Evolutionary conservation across 2,888 invertebrate species (phyloP), one percentile per base, ranked within the genome.

Genomic region (Lasioglossum morio): DNA sequence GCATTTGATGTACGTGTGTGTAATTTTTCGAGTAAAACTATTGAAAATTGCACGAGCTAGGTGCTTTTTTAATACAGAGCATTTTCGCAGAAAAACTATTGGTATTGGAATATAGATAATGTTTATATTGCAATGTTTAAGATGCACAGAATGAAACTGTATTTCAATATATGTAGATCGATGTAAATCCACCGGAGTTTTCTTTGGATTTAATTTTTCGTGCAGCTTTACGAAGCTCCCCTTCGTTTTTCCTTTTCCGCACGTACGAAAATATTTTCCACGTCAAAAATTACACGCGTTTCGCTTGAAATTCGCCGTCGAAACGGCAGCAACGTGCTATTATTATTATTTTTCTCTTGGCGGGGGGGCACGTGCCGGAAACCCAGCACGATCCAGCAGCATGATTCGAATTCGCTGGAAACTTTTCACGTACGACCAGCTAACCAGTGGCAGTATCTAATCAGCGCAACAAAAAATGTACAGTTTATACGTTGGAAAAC

Each of bases 341-440:
- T 74, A 53, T 37, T 48, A 37, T 66, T 77, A 37, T 48, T 27
- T 79, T 37, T 19, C 27, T n/a, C 14, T 2, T 0, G n/a, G 30
- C 34, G 10, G 0, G 30, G n/a, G 10, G 0, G 4, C 27, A 23
- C 23, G 60, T 7, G 40, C 48, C 43, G n/a, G 43, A 30, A 57
- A 76, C 23, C 34, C 30, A 2, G n/a, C 30, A 69, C 48, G 16
- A 43, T 37, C 30, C 40, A 19, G 66, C 43, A n/a, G 30, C 37
- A 60, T 46, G 66, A 83, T 83, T 69, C 57, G 77, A 73, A 84
- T 83, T 83, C 19, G 7, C 12, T 19, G 23, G 46, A 69, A 77
- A 77, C 40, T 73, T 84, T 30, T 34, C 37, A 19, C 40, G 63
- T 37, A 37, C 8, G n/a, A 34, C 16, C 43, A 43, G 4, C 4